A percentile compares a stretch with the other conserved stretches of the same genome.
Evolutionary conservation across 1,140 invertebrate species (phyloP).

Genomic region (Gryon sp.): DNA sequence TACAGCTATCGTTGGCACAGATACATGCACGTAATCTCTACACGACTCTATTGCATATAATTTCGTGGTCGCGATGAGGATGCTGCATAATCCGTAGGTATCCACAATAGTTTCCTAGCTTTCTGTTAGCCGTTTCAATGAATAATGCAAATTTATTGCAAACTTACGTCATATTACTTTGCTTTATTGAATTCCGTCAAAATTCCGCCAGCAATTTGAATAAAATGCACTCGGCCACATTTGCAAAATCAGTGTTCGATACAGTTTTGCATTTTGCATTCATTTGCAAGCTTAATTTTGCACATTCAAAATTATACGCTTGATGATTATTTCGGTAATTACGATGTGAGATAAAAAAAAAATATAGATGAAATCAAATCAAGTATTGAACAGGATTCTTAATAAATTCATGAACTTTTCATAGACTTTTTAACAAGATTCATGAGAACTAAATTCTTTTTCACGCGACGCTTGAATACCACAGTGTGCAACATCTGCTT

Average conservation of each 20-base stretch:
- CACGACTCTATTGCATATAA: constrained; percentile 44
- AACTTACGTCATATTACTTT: constrained; percentile 33
- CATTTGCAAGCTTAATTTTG: too few species aligned
- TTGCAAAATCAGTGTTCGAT: not conserved
- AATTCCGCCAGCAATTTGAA: constrained; percentile 1
- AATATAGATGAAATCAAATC: constrained; percentile 14
- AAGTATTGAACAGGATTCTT: not conserved
- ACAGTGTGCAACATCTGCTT: constrained; percentile 49
- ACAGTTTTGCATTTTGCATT: not conserved
- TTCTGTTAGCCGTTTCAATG: constrained; percentile 22
- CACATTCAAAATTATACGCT: too few species aligned
- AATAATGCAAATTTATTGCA: constrained; percentile 41
- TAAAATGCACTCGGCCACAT: too few species aligned
- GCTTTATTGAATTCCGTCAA: constrained; percentile 28
- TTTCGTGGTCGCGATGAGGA: constrained; percentile 43
- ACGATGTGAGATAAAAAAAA: not conserved
- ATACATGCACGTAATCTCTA: constrained; percentile 45
- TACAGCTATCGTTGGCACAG: constrained; percentile 25
- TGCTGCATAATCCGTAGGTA: constrained; percentile 28
- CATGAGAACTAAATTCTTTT: constrained; percentile 48
- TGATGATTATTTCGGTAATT: constrained; percentile 18
- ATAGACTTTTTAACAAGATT: constrained; percentile 59
- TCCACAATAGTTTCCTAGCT: constrained; percentile 28
- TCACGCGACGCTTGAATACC: constrained; percentile 46
- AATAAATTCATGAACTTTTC: constrained; percentile 53